Evolutionary conservation across 2,797 vertebrate genomes (phyloP), one percentile per base, ranked within the genome.

Genomic region (Sarcophilus harrisii): DNA sequence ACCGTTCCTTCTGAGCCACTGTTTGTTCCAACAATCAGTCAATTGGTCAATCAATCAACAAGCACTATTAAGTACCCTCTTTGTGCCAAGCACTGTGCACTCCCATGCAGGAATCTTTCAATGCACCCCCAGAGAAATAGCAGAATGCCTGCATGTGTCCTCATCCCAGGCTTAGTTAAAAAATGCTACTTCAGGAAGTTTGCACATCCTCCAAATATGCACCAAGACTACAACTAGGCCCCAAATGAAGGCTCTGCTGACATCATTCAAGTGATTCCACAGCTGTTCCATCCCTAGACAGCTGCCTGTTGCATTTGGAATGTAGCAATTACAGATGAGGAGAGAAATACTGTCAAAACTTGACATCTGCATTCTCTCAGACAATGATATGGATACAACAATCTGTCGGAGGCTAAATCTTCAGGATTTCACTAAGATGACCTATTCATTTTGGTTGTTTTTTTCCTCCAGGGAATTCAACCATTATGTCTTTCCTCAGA

Each of bases 401-500:
- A 38, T 90, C 57, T 92, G 90, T 92, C 45, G 0, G 94, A 93
- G 30, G 58, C 52, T 57, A 93, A 93, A 55, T 18, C 27, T 91
- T 90, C 90, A 81, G 91, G 30, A 49, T 90, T 92, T 96, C 57
- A 57, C 90, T 91, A 94, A 94, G 81, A 81, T 11, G n/a, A 57
- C 28, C 55, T 59, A 6, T 58, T 28, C 16, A 45, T 90, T 73
- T 92, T 90, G 28, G 21, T 59, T 73, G 30, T 90, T 59, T 92
- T 66, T 90, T 55, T 55, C 54, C 90, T 38, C 94, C 49, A 90
- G 96, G 92, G 54, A 96, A 92, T 94, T 18, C 38, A 62, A 96
- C 94, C 81, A 58, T 14, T 58, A 87, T 54, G 57, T 92, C 57
- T 29, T 92, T 45, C 73, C 58, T 81, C 14, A 94, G 30, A 94